phyloP scores from a whole-genome alignment of 2,888 invertebrate genomes.

The Stictocephala bisonia region DNA sequence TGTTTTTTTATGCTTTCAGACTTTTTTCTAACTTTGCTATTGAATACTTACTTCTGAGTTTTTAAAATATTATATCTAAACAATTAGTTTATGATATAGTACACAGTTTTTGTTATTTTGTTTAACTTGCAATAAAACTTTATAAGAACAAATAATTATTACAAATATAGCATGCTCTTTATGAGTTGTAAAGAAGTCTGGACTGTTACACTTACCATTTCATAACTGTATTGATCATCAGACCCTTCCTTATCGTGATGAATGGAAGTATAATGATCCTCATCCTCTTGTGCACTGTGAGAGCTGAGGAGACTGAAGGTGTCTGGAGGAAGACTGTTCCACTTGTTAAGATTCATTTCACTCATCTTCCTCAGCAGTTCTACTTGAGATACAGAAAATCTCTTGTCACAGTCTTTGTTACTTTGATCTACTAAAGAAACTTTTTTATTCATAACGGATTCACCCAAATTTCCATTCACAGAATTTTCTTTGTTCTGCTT shows the following conservation, averaged over 20 bases:
- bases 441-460: neutral
- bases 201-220: slow-evolving; percentile 24
- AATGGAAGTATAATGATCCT: slow-evolving; percentile 21
- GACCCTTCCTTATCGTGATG: neutral
- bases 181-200: too few species aligned
- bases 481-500: neutral
- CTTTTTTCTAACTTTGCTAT: too few species aligned
- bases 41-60: too few species aligned
- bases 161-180: too few species aligned
- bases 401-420: neutral
- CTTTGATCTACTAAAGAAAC: neutral
- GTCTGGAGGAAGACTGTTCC: slow-evolving; percentile 12
- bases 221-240: slow-evolving; percentile 27
- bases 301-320: neutral
- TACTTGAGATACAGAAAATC: slow-evolving; percentile 20
- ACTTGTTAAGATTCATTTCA: slow-evolving; percentile 33
- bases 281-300: neutral
- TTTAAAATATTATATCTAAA: too few species aligned
- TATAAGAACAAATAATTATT: too few species aligned
- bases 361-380: slow-evolving; percentile 12
- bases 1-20: too few species aligned
- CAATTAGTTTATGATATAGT: too few species aligned
- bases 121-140: too few species aligned
- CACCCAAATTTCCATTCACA: neutral
- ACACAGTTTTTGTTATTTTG: too few species aligned